Evolutionary conservation across 2,113 vertebrate species (phyloP), one percentile per base, ranked within the genome.

Genomic region (Trogon melanurus): DNA sequence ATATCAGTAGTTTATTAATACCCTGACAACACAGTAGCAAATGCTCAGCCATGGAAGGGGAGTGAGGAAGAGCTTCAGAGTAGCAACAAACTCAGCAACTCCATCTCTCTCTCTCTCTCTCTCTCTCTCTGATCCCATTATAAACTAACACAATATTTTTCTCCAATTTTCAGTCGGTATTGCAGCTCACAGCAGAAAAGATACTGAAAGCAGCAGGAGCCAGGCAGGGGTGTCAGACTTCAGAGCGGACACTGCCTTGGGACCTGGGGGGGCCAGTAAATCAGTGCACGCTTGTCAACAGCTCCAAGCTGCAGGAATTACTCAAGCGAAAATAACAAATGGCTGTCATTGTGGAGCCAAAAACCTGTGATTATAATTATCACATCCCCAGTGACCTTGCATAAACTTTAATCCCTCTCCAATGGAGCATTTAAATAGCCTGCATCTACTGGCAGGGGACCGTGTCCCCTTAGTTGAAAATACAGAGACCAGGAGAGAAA

Each of bases 311-410:
- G 96, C 97, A 92, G 98, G 98, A 99, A 98, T 98, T 98, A 98
- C 98, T 99, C 98, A 97, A 99, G 98, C 99, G 99, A 99, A 99
- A 99, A 99, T 99, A 99, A 99, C 99, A 99, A 99, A 99, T 99
- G 99, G 99, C 99, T 99, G 99, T 99, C 99, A 99, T 99, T 99
- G 99, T 98, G 98, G 98, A 99, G 99, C 99, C 99, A 99, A 99
- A 99, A 99, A 99, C 99, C 99, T 99, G 99, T 99, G 99, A 99
- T 99, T 99, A 99, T 99, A 99, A 99, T 99, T 99, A 99, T 99
- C 99, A 99, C 99, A 99, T 99, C 99, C 99, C 99, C 99, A 98
- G 99, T 99, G 99, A 99, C 99, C 99, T 99, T 99, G 99, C 99
- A 99, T 99, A 99, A 99, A 99, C 99, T 99, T 99, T 99, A 99